Conservation (phyloP, 1,140 invertebrate genomes). For the Stegodyphus mimosarum region DNA sequence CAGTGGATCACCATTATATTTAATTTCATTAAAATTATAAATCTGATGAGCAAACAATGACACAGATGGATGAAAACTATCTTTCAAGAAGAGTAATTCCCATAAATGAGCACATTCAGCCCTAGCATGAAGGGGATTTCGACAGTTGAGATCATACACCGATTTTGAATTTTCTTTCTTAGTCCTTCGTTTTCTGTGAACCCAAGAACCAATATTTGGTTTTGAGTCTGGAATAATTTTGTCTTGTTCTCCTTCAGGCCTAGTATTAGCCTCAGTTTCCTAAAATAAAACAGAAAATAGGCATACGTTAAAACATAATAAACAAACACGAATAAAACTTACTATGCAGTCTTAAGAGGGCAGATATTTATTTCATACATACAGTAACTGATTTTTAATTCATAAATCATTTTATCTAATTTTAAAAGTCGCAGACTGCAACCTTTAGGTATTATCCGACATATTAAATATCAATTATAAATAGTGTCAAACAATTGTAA, state of each 20-base stretch:
- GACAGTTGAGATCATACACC: constrained; percentile 78
- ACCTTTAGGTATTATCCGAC: too few species aligned
- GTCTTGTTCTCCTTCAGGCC: constrained; percentile 27
- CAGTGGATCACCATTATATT: constrained; percentile 91
- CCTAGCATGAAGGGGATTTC: constrained; percentile 87
- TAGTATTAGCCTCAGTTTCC: constrained; percentile 41
- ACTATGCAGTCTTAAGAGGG: too few species aligned
- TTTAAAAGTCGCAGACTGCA: too few species aligned
- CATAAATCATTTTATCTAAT: too few species aligned
- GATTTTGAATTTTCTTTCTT: constrained; percentile 36
- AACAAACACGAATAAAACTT: too few species aligned
- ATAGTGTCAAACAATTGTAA: too few species aligned
- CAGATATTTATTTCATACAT: too few species aligned
- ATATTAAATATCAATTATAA: too few species aligned
- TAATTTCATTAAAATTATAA: constrained; percentile 75
- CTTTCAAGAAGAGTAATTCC: constrained; percentile 78
- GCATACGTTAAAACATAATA: too few species aligned
- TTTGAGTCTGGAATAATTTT: constrained; percentile 10
- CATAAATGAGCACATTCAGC: constrained; percentile 76
- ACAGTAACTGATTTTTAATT: too few species aligned
- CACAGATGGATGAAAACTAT: constrained; percentile 92
- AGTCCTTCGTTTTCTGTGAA: constrained; percentile 63
- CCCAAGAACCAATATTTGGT: constrained; percentile 63
- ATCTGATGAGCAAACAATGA: constrained; percentile 86
- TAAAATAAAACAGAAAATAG: too few species aligned